A percentile compares a stretch with the other conserved stretches of the same genome.
Evolutionary conservation across 2,113 vertebrate species (phyloP).

Genomic region (Cyanoramphus novaezelandiae): DNA sequence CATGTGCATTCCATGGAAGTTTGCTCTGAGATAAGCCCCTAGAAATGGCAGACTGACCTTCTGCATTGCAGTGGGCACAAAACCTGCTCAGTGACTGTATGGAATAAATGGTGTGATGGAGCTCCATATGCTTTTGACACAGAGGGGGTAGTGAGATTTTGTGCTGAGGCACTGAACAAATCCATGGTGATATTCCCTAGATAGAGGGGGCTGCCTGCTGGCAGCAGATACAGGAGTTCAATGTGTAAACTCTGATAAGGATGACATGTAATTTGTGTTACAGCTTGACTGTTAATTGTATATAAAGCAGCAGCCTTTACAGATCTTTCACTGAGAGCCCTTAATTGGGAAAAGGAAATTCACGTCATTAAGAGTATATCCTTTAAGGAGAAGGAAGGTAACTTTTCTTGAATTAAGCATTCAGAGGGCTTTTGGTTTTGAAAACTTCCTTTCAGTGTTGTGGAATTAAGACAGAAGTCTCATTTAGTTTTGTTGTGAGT

Average conservation of each 20-base stretch:
- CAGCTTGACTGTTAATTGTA: constrained; percentile 78
- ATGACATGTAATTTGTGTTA: constrained; percentile 79
- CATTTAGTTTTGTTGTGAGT: not conserved
- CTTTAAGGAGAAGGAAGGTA: not conserved
- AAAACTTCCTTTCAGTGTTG: not conserved
- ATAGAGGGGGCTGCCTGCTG: constrained; percentile 71
- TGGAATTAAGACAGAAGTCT: not conserved
- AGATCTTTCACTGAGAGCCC: constrained; percentile 43
- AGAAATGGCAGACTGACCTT: not conserved
- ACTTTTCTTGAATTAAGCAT: not conserved
- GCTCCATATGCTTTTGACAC: not conserved
- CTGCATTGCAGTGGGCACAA: not conserved
- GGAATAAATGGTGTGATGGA: not conserved
- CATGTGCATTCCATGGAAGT: not conserved
- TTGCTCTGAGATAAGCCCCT: not conserved
- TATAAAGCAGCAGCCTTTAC: constrained; percentile 71
- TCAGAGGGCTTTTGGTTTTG: not conserved
- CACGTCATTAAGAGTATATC: constrained; percentile 34
- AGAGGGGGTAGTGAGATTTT: constrained; percentile 37
- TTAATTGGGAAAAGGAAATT: constrained; percentile 61
- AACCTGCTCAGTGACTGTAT: not conserved
- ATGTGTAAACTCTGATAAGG: constrained; percentile 83
- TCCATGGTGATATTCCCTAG: constrained; percentile 72
- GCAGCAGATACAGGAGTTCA: constrained; percentile 79
- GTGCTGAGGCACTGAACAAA: constrained; percentile 66